Evolutionary conservation across 2,113 vertebrate species (phyloP), one percentile per base, ranked within the genome.

Genomic region (Rhinogobius similis): DNA sequence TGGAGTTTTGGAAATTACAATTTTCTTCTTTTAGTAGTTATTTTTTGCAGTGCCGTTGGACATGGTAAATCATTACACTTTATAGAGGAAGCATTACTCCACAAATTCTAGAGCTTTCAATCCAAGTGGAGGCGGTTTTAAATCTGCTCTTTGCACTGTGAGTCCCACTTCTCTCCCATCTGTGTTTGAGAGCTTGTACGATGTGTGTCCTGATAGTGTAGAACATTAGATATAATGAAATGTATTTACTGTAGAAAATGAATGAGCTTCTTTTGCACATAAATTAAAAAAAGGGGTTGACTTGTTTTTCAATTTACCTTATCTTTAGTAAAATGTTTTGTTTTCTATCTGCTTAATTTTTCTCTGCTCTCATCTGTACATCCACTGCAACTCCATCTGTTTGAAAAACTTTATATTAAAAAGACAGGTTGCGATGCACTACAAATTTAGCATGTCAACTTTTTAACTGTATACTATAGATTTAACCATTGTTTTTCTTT

Each of bases 241-340:
- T 48, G 68, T 87, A 62, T 88, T 77, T 82, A 84, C 86, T 74
- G 82, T 94, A 86, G 77, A 74, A 80, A 79, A 89, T 88, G 85
- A 88, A 91, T 72, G 66, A 81, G 92, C 93, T 94, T 94, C 68
- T 88, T 84, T 94, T 94, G 95, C 94, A 95, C 94, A 90, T 92
- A 82, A 87, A 87, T 79, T 85, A 87, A 41, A 61, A 77, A 74
- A 75, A 81, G 77, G 65, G 73, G 76, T 89, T 68, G 67, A 77
- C 77, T 29, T 59, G 14, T 61, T 62, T 82, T 74, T 82, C 78
- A 79, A 58, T 26, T 70, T 68, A 74, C 70, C 86, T 72, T 81
- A 80, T 73, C 70, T 70, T 63, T 66, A 72, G 73, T 74, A 18
- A 16, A 77, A 62, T 72, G 29, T 36, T 36, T n/a, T 70, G 84